Percentiles rank a stretch among this genome's conserved stretches.
Conservation (phyloP, 2,797 vertebrate genomes). For the Mareca penelope region DNA sequence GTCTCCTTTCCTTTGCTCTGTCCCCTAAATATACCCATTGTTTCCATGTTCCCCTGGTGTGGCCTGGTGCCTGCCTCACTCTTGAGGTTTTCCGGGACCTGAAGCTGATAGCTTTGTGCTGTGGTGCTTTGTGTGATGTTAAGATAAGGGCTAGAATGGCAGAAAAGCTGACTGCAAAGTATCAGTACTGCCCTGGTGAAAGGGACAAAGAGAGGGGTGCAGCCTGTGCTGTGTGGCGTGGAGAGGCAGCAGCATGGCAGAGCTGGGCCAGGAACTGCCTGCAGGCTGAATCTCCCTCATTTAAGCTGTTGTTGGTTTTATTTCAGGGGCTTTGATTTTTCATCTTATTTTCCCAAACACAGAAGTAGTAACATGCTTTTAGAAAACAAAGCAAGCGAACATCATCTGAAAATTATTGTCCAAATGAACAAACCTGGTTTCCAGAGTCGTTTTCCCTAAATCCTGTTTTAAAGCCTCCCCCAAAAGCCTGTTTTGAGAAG, state of each 20-base stretch:
- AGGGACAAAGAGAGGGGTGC: neutral
- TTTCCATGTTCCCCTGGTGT: neutral
- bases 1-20: neutral
- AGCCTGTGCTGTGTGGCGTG: neutral
- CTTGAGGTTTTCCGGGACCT: neutral
- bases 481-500: neutral
- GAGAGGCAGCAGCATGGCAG: neutral
- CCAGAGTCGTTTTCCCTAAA: neutral
- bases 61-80: neutral
- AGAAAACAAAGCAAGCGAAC: neutral
- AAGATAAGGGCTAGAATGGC: neutral
- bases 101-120: neutral
- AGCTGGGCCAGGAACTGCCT: neutral
- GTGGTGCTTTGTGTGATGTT: neutral
- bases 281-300: neutral
- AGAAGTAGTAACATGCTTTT: neutral
- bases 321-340: neutral
- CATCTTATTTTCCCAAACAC: neutral
- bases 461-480: neutral
- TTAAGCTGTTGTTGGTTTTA: neutral
- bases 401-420: neutral
- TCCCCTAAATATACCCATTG: neutral
- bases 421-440: neutral
- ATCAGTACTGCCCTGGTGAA: neutral
- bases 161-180: rapidly evolving